Percentiles rank a stretch among this genome's conserved stretches.
phyloP scores from a whole-genome alignment of 2,888 invertebrate species.

The Latrodectus hesperus region DNA sequence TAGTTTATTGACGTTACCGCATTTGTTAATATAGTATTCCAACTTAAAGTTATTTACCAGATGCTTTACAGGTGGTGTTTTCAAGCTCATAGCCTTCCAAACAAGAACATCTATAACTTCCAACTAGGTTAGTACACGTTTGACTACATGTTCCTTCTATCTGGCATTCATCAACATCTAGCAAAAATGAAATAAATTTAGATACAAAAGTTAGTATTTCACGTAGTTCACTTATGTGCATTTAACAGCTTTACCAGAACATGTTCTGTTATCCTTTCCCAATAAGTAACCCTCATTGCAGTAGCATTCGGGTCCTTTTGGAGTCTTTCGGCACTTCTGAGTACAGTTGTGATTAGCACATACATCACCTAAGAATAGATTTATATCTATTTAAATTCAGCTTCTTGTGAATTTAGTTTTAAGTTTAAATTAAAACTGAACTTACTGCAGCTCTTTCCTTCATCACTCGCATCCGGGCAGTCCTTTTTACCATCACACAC shows the following conservation, averaged over 20 bases:
- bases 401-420: background rate
- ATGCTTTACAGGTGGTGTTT: constrained; percentile 79
- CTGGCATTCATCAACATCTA: constrained; percentile 74
- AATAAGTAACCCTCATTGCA: constrained; percentile 70
- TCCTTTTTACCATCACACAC: constrained; percentile 70
- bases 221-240: background rate
- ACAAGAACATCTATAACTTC: constrained; percentile 82
- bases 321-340: constrained; percentile 53
- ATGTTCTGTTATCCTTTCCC: constrained; percentile 64
- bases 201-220: background rate
- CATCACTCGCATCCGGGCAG: constrained; percentile 70
- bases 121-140: constrained; percentile 81
- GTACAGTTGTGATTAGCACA: constrained; percentile 65
- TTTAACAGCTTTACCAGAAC: constrained; percentile 52
- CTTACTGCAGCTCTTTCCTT: constrained; percentile 68
- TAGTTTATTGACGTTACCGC: background rate
- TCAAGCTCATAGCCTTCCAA: constrained; percentile 79
- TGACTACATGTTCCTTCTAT: constrained; percentile 77
- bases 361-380: constrained; percentile 28
- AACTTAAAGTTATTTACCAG: constrained; percentile 24
- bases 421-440: background rate
- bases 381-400: background rate
- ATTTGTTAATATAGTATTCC: background rate
- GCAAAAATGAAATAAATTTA: background rate
- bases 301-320: constrained; percentile 69